These are phyloP conservation scores for Hirundichthys speculiger DNA, from an alignment of 2,113 vertebrate species.

Conservation along the genomic window DNA sequence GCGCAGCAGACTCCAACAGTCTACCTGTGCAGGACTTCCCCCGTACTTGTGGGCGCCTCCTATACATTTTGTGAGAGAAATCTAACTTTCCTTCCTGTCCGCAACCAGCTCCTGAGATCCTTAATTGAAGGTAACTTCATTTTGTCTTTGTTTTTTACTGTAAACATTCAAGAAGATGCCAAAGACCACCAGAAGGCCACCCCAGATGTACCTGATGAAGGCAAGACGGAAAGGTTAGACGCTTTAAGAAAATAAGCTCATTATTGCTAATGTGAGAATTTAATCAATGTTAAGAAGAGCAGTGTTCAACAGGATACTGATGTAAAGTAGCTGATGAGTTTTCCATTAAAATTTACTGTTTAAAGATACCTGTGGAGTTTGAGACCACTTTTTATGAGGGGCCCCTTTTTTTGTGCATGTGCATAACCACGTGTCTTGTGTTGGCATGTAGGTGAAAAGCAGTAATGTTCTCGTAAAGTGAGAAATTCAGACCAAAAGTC, in stretches of 20 bases:
- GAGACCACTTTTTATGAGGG: neutral
- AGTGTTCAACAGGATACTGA: neutral
- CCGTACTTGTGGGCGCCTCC: conserved; percentile 2
- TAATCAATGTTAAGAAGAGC: neutral
- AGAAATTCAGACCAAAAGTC: neutral
- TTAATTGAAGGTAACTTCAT: conserved; percentile 87
- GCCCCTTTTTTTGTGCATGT: too few species aligned
- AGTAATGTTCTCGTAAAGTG: neutral
- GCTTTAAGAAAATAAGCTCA: neutral
- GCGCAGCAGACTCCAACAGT: conserved; percentile 8
- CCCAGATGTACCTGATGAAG: conserved; percentile 91
- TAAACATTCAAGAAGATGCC: conserved; percentile 99
- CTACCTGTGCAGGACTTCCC: conserved; percentile 14
- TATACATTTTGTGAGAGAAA: conserved; percentile 93
- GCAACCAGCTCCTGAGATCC: conserved; percentile 79
- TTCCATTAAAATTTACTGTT: neutral
- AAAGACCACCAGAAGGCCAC: conserved; percentile 91
- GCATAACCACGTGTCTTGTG: neutral
- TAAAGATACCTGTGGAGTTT: neutral
- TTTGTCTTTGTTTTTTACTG: conserved; percentile 97
- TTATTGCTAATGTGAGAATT: neutral
- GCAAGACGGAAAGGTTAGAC: conserved; percentile 23
- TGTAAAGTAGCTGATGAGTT: neutral
- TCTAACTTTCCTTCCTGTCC: conserved; percentile 82
- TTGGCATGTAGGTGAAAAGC: neutral